Percentiles rank a stretch among this genome's conserved stretches.
Evolutionary conservation across 2,888 invertebrate genomes (phyloP).

Genomic region (Lycaena phlaeas): DNA sequence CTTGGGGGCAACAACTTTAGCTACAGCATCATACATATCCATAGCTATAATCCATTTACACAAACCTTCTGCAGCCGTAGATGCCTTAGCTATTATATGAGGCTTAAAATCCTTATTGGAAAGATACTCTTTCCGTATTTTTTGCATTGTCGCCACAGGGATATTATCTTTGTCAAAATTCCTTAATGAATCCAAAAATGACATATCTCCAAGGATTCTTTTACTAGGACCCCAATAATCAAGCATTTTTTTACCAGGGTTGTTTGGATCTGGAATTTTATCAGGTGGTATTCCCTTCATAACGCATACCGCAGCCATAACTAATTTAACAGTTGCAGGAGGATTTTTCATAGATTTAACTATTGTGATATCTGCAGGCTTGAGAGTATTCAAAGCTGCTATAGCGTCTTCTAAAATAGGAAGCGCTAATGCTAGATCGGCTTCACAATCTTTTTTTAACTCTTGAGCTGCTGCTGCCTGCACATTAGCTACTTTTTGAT

Average conservation of each 20-base stretch:
- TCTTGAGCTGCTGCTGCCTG: slow-evolving; percentile 89
- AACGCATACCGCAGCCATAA: slow-evolving; percentile 93
- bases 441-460: slow-evolving; percentile 92
- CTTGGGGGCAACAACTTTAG: slow-evolving; percentile 88
- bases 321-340: slow-evolving; percentile 84
- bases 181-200: slow-evolving; percentile 80
- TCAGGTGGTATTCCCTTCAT: slow-evolving; percentile 87
- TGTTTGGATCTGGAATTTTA: slow-evolving; percentile 80
- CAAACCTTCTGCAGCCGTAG: slow-evolving; percentile 93
- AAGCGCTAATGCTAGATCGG: slow-evolving; percentile 90
- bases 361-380: slow-evolving; percentile 87
- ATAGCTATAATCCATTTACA: slow-evolving; percentile 94
- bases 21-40: slow-evolving; percentile 89
- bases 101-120: slow-evolving; percentile 86
- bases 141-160: slow-evolving; percentile 78
- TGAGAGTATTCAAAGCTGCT: slow-evolving; percentile 86
- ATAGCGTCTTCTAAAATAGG: slow-evolving; percentile 85
- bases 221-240: slow-evolving; percentile 93
- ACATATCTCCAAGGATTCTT: slow-evolving; percentile 85
- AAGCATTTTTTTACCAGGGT: slow-evolving; percentile 77
- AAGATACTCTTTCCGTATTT: slow-evolving; percentile 82
- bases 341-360: slow-evolving; percentile 94
- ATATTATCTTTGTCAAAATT: slow-evolving; percentile 92
- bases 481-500: slow-evolving; percentile 89
- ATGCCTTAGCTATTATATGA: slow-evolving; percentile 87